Evolutionary conservation across 2,888 invertebrate genomes (phyloP), one percentile per base, ranked within the genome.

Genomic region (Lycaena phlaeas): DNA sequence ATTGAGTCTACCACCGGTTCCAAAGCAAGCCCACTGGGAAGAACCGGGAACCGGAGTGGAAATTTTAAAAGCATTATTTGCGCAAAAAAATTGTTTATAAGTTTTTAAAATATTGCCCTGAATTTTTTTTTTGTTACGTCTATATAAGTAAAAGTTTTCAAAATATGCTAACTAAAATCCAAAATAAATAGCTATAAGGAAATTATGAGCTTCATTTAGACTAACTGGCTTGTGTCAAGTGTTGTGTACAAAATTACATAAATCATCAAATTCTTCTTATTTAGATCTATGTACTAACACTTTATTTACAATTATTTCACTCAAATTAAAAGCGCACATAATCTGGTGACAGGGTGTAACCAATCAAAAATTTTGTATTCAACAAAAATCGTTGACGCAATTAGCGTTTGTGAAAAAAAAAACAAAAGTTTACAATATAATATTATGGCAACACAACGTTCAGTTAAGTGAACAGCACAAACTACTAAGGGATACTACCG

Each of bases 181-280:
- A 59, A 62, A 64, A 65, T 64, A 64, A 63, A 73, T 82, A 82
- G 79, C 57, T 69, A 73, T 84, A 82, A 82, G 81, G 77, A 75
- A 79, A 78, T 51, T 68, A 82, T 78, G 82, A 84, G 82, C 82
- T 84, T 84, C 68, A 61, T 81, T 78, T 79, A 82, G 82, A 77
- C 59, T 78, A 63, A 82, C 74, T 73, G 76, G 82, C 82, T 81
- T 81, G 61, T 73, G 71, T 77, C 68, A 69, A 62, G 68, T 72
- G 73, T 72, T 73, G 69, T 74, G 71, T 73, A 70, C 57, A 56
- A 69, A 67, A 67, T 59, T 50, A 52, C 53, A 63, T 50, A 48
- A 42, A 48, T 53, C 59, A 56, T 61, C 53, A 49, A 61, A 59
- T 60, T 52, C 57, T 50, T 52, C 50, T 50, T 49, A 52, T 22